Base-by-base conservation (phyloP, 2,113 vertebrate species). In the Anarrhichthys ocellatus region DNA sequence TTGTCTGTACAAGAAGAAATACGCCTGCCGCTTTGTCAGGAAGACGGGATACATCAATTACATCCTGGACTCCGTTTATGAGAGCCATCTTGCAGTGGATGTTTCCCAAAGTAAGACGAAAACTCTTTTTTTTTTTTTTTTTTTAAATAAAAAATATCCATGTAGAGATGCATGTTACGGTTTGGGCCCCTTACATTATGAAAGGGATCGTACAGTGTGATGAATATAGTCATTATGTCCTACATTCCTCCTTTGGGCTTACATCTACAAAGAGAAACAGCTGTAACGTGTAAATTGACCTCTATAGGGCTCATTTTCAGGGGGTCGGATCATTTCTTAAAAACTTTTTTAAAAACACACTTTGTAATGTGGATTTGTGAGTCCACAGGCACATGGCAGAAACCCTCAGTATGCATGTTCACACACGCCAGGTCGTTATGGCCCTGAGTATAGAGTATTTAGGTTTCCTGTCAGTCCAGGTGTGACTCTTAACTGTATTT, bases 1-100 rank as follows among this genome's bases (percentile, higher is more conserved):
- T 85, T 99, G 98, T 59, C 90, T 99, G 46, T 98, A 98, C 58
- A 96, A 98, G 77, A 93, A 96, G 80, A 89, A 91, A 67, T 98
- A 97, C 7, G 97, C 95, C 68, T 99, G 98, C 82, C 95, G 92
- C 79, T 97, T 99, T 61, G 95, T 96, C 64, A 94, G 80, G 84
- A 97, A 96, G 89, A 69, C 77, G 0, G 97, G 97, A 62, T 99
- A 96, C 89, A 86, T 87, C 32, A 98, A 94, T 87, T 97, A 96
- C 70, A 81, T 98, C 70, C 42, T 84, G 34, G 87, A 81, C 1
- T 64, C 88, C 0, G 88, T 98, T 2, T 97, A 97, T 24, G 87
- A 91, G 1, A 93, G 90, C 36, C 96, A 96, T 42, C 75, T 94
- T 0, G 10, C 71, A 1, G 17, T 68, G 22, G 56, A 92, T 20